Conservation (phyloP, 2,888 invertebrate species). For the Cephus spinipes region DNA sequence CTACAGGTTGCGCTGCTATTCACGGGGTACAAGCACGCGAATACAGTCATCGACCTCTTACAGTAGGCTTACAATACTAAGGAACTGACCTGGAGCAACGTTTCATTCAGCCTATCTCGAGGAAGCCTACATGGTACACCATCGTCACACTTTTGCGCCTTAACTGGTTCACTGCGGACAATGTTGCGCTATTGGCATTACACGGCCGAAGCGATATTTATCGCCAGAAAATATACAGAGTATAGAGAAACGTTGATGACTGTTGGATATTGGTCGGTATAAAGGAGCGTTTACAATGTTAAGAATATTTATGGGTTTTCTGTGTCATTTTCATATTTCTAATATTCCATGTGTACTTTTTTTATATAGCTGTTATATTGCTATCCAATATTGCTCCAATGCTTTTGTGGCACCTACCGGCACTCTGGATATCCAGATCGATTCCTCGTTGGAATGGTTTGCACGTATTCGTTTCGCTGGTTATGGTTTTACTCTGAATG, state of each 20-base stretch:
- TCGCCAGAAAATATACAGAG: not conserved
- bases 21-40: conserved; percentile 59
- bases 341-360: not conserved
- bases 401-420: not conserved
- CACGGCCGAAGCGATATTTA: not conserved
- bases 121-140: not conserved
- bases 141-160: not conserved
- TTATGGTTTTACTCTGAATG: not conserved
- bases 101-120: conserved; percentile 33
- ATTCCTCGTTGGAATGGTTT: not conserved
- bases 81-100: conserved; percentile 45
- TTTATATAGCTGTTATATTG: too few relatives aligned
- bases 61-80: conserved; percentile 27
- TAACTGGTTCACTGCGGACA: not conserved
- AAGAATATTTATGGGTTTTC: not conserved
- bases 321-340: not conserved
- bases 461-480: not conserved
- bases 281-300: not conserved
- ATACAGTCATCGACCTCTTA: conserved; percentile 59
- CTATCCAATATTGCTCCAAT: not conserved
- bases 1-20: conserved; percentile 48
- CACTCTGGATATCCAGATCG: not conserved
- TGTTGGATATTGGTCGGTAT: not conserved
- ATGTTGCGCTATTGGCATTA: not conserved
- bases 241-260: not conserved